Conservation (phyloP, 2,113 vertebrate genomes). For the Telmatochromis sp. region DNA sequence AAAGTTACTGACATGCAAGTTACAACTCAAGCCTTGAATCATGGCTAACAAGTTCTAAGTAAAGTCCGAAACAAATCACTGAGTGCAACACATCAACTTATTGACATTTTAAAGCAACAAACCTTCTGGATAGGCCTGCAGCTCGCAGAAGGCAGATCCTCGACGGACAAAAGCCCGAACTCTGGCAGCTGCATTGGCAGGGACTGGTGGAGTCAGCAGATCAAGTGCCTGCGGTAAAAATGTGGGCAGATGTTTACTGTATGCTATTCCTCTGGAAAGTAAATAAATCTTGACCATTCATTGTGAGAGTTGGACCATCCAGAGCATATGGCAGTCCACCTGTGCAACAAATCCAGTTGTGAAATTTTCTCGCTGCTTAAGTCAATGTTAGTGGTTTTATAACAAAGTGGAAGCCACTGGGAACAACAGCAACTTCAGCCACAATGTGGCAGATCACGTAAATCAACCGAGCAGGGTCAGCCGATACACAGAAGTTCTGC, state of each 20-base stretch:
- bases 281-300: not conserved
- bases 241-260: not conserved
- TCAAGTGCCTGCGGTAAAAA: slow-evolving; percentile 78
- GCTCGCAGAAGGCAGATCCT: slow-evolving; percentile 87
- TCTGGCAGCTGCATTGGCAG: slow-evolving; percentile 79
- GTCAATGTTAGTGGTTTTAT: not conserved
- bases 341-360: not conserved
- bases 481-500: not conserved
- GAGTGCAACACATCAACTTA: not conserved
- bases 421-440: not conserved
- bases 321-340: not conserved
- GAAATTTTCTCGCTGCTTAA: not conserved
- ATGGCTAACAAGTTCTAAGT: not conserved
- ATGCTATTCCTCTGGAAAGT: not conserved
- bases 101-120: not conserved
- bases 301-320: not conserved
- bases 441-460: not conserved
- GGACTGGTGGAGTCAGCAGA: slow-evolving; percentile 82
- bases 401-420: not conserved
- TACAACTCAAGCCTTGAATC: not conserved
- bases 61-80: not conserved
- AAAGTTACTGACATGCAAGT: not conserved
- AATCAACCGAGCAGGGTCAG: not conserved
- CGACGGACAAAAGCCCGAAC: slow-evolving; percentile 81
- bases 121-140: slow-evolving; percentile 90